A percentile compares a stretch with the other conserved stretches of the same genome.
Evolutionary conservation across 2,113 vertebrate genomes (phyloP).

Genomic region (Emydura subglobosa): DNA sequence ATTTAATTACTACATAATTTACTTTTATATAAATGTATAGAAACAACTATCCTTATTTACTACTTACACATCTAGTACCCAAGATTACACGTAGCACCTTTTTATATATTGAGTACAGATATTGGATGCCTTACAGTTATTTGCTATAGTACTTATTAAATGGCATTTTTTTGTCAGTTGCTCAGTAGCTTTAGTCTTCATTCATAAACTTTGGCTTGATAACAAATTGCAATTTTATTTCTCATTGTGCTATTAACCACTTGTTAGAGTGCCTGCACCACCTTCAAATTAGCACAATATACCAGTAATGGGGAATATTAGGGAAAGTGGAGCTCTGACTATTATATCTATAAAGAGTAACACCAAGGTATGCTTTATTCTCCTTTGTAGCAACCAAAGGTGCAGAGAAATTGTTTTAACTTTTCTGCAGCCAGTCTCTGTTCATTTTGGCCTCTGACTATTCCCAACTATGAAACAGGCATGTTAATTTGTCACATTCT

Average conservation of each 20-base stretch:
- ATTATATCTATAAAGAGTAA: not conserved
- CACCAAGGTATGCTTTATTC: not conserved
- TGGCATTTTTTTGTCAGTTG: not conserved
- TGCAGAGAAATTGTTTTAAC: not conserved
- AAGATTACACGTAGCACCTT: not conserved
- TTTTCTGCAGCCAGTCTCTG: not conserved
- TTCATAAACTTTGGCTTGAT: not conserved
- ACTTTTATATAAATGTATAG: not conserved
- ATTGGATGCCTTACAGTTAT: not conserved
- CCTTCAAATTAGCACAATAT: not conserved
- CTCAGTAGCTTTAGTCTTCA: not conserved
- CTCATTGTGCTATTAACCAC: not conserved
- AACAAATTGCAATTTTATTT: not conserved
- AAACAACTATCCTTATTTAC: rapidly evolving
- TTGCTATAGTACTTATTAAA: not conserved
- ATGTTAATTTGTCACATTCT: not conserved
- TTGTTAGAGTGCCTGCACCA: not conserved
- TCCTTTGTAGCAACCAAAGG: not conserved
- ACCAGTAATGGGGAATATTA: not conserved
- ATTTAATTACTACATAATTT: not conserved
- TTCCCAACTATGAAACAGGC: not conserved
- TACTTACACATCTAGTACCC: not conserved
- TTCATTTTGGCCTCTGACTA: not conserved
- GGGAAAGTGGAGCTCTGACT: not conserved
- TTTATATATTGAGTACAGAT: not conserved